Evolutionary conservation across 53 echinoderm and acorn worm genomes (phyloP).

Genomic region (Holothuria scabra): DNA sequence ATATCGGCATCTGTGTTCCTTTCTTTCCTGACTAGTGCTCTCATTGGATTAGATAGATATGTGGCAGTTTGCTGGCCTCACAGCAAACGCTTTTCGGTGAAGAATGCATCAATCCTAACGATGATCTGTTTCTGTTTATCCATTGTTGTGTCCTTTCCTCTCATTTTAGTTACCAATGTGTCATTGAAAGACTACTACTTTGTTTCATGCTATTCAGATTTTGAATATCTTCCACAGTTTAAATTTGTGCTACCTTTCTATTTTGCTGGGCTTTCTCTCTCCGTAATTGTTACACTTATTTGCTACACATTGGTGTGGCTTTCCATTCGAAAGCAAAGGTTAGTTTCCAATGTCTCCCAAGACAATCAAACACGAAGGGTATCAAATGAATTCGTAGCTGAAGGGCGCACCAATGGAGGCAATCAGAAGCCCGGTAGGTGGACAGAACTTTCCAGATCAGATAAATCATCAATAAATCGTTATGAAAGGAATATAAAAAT

Average conservation of each 20-base stretch:
- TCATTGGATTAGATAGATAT: background rate
- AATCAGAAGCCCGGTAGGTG: no score
- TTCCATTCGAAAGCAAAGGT: background rate
- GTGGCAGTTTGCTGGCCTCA: background rate
- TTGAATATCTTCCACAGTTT: no score
- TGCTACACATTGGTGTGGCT: constrained; percentile 7
- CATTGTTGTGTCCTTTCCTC: background rate
- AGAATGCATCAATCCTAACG: background rate
- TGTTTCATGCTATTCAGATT: no score
- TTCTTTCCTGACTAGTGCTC: background rate
- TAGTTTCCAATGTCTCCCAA: background rate
- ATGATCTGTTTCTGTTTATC: background rate
- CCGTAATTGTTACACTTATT: background rate
- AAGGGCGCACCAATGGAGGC: no score
- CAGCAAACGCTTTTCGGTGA: background rate
- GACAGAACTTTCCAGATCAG: no score
- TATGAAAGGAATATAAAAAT: no score
- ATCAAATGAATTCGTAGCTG: no score
- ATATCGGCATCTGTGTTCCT: background rate
- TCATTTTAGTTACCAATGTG: background rate
- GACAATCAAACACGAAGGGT: no score
- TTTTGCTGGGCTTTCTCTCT: no score
- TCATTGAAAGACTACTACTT: no score
- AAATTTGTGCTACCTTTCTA: no score
- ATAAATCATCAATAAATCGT: no score